Conservation (phyloP, 2,113 vertebrate genomes). For the Hucho hucho region DNA sequence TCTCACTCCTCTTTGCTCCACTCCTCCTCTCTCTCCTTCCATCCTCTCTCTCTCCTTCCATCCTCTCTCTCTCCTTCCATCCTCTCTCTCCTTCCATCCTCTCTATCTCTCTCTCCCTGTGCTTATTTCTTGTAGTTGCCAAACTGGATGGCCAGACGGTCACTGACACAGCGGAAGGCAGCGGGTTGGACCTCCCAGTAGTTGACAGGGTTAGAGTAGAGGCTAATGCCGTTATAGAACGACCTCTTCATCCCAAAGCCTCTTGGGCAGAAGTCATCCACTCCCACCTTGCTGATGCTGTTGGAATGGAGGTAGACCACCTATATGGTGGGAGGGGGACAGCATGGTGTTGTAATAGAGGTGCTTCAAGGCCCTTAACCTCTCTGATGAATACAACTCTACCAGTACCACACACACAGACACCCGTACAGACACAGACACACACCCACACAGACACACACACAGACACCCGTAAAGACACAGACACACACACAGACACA, state of each 20-base stretch:
- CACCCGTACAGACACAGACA: not conserved
- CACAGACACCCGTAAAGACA: not conserved
- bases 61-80: not conserved
- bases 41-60: no score
- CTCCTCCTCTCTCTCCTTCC: not conserved
- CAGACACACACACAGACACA: not conserved
- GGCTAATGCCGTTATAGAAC: slow-evolving; percentile 87
- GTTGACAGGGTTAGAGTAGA: slow-evolving; percentile 85
- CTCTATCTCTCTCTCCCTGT: slow-evolving; percentile 7
- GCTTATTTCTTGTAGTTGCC: slow-evolving; percentile 90
- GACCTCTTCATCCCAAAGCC: slow-evolving; percentile 84
- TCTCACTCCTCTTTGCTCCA: slow-evolving; percentile 34
- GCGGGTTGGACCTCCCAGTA: slow-evolving; percentile 91
- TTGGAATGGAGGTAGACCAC: slow-evolving; percentile 90
- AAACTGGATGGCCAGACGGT: slow-evolving; percentile 85
- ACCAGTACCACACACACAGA: no score
- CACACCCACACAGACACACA: slow-evolving; percentile 50
- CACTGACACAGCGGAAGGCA: slow-evolving; percentile 84
- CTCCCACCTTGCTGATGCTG: slow-evolving; percentile 77
- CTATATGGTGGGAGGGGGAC: slow-evolving; percentile 53
- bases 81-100: not conserved
- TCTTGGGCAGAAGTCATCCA: slow-evolving; percentile 84
- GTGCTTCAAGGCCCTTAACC: no score
- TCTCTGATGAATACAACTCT: no score
- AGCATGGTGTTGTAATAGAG: not conserved